Evolutionary conservation across 2,888 invertebrate species (phyloP).

Genomic region (Calliphora vomitoria): DNA sequence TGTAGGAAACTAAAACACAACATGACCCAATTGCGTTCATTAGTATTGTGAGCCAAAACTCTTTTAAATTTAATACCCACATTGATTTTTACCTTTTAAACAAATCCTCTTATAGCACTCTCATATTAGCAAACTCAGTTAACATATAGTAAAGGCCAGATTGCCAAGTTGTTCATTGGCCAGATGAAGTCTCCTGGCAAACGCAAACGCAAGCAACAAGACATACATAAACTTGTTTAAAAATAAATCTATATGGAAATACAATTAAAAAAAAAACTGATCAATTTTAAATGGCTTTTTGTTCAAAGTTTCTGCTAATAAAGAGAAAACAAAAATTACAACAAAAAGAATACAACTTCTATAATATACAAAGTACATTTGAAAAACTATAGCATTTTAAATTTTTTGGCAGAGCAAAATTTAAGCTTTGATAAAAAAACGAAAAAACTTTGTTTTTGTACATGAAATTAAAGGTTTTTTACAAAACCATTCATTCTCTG

Average conservation of each 20-base stretch:
- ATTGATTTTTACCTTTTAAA: background rate
- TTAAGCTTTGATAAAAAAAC: background rate
- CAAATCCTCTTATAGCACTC: background rate
- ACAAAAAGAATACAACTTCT: background rate
- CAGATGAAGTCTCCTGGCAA: background rate
- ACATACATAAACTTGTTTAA: background rate
- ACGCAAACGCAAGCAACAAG: background rate
- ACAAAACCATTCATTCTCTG: background rate
- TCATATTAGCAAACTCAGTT: slow-evolving; percentile 4
- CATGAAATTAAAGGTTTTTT: background rate
- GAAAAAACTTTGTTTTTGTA: background rate
- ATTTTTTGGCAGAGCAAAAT: background rate
- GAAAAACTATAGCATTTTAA: background rate
- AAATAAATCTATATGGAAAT: background rate
- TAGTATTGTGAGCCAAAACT: background rate
- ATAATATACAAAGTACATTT: background rate
- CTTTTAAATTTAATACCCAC: background rate
- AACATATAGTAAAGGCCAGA: slow-evolving; percentile 24
- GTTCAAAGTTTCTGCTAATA: background rate
- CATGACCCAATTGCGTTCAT: slow-evolving; percentile 18
- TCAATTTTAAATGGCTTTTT: slow-evolving; percentile 12
- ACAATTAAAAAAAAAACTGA: background rate
- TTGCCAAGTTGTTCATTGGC: slow-evolving; percentile 35
- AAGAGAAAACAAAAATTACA: background rate
- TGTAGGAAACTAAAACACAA: slow-evolving; percentile 20